Base-by-base conservation (phyloP, 1,140 invertebrate species). In the Diachasma alloeum region DNA sequence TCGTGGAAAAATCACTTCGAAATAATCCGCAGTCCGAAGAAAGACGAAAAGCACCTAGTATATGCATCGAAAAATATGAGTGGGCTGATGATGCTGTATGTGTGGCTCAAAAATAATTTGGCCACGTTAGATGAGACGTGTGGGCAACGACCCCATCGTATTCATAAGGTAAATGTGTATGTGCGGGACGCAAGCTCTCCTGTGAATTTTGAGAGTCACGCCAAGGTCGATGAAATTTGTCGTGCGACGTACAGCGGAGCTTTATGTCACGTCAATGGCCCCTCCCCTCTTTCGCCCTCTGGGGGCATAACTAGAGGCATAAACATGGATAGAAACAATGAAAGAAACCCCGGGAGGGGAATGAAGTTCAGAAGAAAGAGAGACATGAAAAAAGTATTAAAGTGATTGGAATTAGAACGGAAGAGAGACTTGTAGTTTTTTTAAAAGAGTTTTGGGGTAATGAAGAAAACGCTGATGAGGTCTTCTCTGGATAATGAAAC, bases 201-300 rank as follows among this genome's bases (percentile, higher is more conserved):
- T 53, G 15, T 19, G 69, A 75, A 68, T 75, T 75, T 75, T 59
- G 24, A 66, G 63, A 79, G 70, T 74, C 77, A 79, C 77, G 74
- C 70, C 77, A 79, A 76, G 78, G 74, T 79, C 78, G 37, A 79
- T 44, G 70, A 73, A 79, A 76, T 66, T 63, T 72, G 19, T 56
- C 36, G 68, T 48, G 2, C 72, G 37, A 66, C 9, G 46, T 74
- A 24, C 46, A 74, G 63, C 31, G 22, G 56, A 74, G 31, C 44
- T n/a, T 75, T 68, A 68, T 48, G 24, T 75, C 59, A 59, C 53
- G 53, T 59, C 53, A 59, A 59, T 48, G 11, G 36, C 71, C 56
- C 71, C 48, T 46, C 1, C 44, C 22, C 44, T 48, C 70, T 26
- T 17, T 26, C 39, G 10, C 69, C 24, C 36, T 17, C 24, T 31